Conservation (phyloP, 2,888 invertebrate species). For the Notodonta dromedarius region DNA sequence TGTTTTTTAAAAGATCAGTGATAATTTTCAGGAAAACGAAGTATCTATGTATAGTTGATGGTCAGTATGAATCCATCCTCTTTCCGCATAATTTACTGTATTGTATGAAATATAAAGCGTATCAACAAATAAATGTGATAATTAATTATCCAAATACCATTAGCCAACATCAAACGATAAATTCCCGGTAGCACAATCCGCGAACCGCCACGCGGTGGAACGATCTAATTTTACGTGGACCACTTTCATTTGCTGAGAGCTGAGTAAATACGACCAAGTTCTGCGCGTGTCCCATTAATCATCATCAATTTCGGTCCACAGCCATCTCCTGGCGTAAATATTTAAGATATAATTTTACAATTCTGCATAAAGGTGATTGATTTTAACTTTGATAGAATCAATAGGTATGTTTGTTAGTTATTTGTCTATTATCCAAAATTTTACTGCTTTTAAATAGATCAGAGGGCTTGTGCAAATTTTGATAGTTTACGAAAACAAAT, state of each 20-base stretch:
- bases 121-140: neutral
- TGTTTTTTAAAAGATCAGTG: neutral
- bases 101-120: neutral
- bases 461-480: too few relatives aligned
- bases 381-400: too few relatives aligned
- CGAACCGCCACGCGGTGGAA: constrained; percentile 2
- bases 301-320: neutral
- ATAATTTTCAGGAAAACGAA: neutral
- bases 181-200: neutral
- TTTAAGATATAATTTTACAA: neutral
- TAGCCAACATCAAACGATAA: constrained; percentile 1
- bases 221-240: constrained; percentile 12
- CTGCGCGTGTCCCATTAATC: neutral
- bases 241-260: constrained; percentile 8
- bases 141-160: constrained; percentile 3
- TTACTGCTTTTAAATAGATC: too few relatives aligned
- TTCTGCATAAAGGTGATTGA: too few relatives aligned
- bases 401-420: too few relatives aligned
- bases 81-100: neutral
- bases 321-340: neutral
- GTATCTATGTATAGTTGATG: too few relatives aligned
- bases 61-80: neutral
- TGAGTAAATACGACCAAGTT: constrained; percentile 2
- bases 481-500: too few relatives aligned
- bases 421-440: too few relatives aligned